phyloP scores from a whole-genome alignment of 2,888 invertebrate genomes.

The Tribolium freemani region DNA sequence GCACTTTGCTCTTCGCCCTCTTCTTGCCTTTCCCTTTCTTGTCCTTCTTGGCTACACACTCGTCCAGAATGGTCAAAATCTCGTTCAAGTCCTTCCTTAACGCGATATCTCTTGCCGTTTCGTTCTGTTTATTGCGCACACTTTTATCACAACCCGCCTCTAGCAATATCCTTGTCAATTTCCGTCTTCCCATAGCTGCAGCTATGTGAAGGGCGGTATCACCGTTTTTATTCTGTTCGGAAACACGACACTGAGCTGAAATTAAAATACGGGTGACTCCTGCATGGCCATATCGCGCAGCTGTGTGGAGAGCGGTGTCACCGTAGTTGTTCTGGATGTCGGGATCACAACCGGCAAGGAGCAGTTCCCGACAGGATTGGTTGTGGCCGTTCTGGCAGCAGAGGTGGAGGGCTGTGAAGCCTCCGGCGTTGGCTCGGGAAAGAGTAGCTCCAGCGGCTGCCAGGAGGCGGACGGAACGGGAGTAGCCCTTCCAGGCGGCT shows the following conservation, averaged over 20 bases:
- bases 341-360: constrained; percentile 89
- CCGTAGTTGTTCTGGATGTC: constrained; percentile 96
- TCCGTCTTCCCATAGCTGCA: constrained; percentile 92
- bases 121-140: constrained; percentile 87
- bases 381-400: constrained; percentile 98
- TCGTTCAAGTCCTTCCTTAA: constrained; percentile 87
- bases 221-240: constrained; percentile 95
- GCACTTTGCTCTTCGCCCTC: constrained; percentile 66
- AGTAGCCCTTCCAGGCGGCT: constrained; percentile 95
- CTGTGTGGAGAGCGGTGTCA: constrained; percentile 94
- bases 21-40: constrained; percentile 69
- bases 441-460: constrained; percentile 77
- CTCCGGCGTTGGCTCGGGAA: constrained; percentile 83
- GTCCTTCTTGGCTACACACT: constrained; percentile 59
- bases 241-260: constrained; percentile 86
- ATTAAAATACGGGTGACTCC: constrained; percentile 95
- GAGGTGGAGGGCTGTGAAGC: constrained; percentile 94
- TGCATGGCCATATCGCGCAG: constrained; percentile 95
- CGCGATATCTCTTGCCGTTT: constrained; percentile 92
- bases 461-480: constrained; percentile 83
- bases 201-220: constrained; percentile 96
- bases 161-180: constrained; percentile 89
- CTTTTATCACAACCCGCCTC: constrained; percentile 85
- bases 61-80: constrained; percentile 83
- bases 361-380: constrained; percentile 90